phyloP scores from a whole-genome alignment of 2,113 vertebrate genomes.

The Dromas ardeola region DNA sequence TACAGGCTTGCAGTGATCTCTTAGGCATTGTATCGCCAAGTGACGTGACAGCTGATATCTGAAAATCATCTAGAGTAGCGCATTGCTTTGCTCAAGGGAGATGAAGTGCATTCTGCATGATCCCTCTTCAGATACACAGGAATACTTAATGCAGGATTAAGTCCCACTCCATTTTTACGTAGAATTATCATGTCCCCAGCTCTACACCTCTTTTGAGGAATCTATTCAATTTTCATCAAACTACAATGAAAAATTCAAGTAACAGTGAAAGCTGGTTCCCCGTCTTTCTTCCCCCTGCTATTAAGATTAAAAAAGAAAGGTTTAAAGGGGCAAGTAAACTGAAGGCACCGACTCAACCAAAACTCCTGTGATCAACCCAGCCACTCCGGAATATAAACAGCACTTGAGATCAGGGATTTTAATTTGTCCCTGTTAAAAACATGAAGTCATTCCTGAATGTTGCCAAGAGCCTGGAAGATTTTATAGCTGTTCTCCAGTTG shows the following conservation, averaged over 20 bases:
- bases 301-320: background rate
- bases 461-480: conserved; percentile 70
- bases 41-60: background rate
- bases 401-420: conserved; percentile 47
- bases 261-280: background rate
- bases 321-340: background rate
- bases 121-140: background rate
- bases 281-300: background rate
- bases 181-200: background rate
- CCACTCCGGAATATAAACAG: background rate
- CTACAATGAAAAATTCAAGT: background rate
- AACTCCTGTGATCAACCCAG: background rate
- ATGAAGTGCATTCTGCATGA: background rate
- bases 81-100: background rate
- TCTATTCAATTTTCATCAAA: background rate
- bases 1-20: background rate
- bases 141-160: background rate
- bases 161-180: background rate
- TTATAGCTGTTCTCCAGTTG: conserved; percentile 58
- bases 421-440: conserved; percentile 68
- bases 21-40: background rate
- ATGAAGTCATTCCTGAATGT: conserved; percentile 66
- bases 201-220: background rate
- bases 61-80: background rate
- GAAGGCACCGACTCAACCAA: background rate